These are phyloP conservation scores for Stenoptilia bipunctidactyla DNA, from an alignment of 2,888 invertebrate species.

Conservation along the genomic window DNA sequence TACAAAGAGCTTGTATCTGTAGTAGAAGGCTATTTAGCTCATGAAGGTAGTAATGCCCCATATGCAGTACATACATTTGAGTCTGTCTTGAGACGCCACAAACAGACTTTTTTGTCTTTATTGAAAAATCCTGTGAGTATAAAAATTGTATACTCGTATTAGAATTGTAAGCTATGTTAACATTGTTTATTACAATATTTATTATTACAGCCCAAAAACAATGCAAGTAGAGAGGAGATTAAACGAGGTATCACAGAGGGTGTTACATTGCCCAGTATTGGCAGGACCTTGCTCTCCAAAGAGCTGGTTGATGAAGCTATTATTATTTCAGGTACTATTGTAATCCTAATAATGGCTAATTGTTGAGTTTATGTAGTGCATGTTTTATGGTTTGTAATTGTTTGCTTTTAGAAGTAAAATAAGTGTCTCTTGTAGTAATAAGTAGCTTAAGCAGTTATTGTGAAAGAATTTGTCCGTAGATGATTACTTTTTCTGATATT, in stretches of 20 bases:
- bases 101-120: constrained; percentile 87
- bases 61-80: constrained; percentile 79
- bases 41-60: constrained; percentile 67
- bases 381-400: too few relatives aligned
- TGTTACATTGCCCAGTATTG: constrained; percentile 79
- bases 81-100: constrained; percentile 81
- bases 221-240: constrained; percentile 83
- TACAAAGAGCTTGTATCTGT: constrained; percentile 81
- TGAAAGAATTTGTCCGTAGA: too few relatives aligned
- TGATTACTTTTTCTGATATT: too few relatives aligned
- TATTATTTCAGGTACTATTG: constrained; percentile 81
- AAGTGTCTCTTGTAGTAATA: too few relatives aligned
- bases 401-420: too few relatives aligned
- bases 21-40: constrained; percentile 77
- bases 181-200: background rate
- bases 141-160: background rate
- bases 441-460: too few relatives aligned
- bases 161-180: background rate
- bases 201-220: constrained; percentile 78
- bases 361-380: too few relatives aligned
- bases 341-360: too few relatives aligned
- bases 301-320: constrained; percentile 92
- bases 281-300: constrained; percentile 82
- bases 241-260: constrained; percentile 85
- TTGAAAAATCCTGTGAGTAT: constrained; percentile 87